phyloP scores from a whole-genome alignment of 1,140 invertebrate species.

The Bombus confusus region DNA sequence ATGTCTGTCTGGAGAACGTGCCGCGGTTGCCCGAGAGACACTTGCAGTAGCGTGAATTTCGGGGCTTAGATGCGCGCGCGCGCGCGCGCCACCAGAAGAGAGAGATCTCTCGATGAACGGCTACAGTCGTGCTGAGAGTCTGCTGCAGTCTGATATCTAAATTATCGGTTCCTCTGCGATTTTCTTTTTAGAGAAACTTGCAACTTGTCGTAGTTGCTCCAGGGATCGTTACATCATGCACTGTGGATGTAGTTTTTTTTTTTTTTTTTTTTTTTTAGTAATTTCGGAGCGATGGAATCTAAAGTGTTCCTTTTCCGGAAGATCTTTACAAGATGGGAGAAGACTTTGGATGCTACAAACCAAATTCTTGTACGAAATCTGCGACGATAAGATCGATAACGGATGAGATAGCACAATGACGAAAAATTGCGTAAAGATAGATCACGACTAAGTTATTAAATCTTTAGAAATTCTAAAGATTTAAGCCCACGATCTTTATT shows the following conservation, averaged over 20 bases:
- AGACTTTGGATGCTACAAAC: no score
- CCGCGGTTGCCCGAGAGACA: slow-evolving; percentile 27
- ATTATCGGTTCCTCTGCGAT: not conserved
- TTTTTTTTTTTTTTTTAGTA: not conserved
- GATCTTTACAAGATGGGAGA: not conserved
- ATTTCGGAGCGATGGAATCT: not conserved
- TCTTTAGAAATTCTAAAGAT: no score
- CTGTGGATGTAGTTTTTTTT: not conserved
- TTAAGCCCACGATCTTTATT: no score
- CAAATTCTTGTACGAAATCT: no score
- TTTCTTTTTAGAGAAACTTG: not conserved
- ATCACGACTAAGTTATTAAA: no score
- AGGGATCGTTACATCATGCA: not conserved
- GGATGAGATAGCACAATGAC: no score
- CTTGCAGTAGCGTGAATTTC: slow-evolving; percentile 16
- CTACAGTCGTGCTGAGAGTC: not conserved
- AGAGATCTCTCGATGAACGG: not conserved
- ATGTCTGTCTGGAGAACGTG: slow-evolving; percentile 25
- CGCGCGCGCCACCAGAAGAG: not conserved
- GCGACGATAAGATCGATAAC: no score
- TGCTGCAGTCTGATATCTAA: not conserved
- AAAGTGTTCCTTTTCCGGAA: not conserved
- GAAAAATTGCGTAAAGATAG: no score
- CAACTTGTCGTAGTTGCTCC: not conserved
- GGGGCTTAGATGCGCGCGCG: not conserved